Evolutionary conservation across 35 echinoderm and acorn worm genomes (phyloP).

Genomic region (Ophioderma brevispina): DNA sequence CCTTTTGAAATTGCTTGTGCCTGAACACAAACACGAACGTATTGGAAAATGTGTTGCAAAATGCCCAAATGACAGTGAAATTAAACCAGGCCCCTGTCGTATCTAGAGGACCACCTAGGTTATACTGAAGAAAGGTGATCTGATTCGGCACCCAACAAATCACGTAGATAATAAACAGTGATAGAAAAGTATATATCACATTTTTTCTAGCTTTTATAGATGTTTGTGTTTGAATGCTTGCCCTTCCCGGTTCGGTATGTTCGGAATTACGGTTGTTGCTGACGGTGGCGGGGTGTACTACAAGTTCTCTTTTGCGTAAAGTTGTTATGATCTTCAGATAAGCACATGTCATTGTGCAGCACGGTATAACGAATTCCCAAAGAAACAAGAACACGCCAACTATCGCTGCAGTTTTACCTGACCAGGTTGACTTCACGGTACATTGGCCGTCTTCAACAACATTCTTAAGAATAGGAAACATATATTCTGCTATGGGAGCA

Average conservation of each 20-base stretch:
- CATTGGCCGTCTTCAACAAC: constrained; percentile 28
- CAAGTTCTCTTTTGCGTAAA: constrained; percentile 48
- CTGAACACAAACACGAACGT: constrained; percentile 68
- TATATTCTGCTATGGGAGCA: neutral
- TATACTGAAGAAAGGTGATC: constrained; percentile 56
- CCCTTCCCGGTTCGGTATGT: neutral
- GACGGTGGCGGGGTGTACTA: too few species aligned
- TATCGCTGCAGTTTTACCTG: constrained; percentile 19
- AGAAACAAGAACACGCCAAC: constrained; percentile 58
- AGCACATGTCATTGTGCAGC: constrained; percentile 70
- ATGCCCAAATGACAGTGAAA: constrained; percentile 52
- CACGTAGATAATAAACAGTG: constrained; percentile 59
- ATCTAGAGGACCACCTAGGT: constrained; percentile 57
- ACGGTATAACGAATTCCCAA: constrained; percentile 84
- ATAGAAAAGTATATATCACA: constrained; percentile 47
- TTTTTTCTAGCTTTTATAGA: constrained; percentile 16
- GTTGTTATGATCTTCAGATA: constrained; percentile 72
- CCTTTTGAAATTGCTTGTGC: constrained; percentile 66
- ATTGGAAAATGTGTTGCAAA: constrained; percentile 58
- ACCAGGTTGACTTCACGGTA: constrained; percentile 53
- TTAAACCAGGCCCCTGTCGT: constrained; percentile 51
- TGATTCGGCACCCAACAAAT: constrained; percentile 79
- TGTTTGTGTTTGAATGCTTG: neutral
- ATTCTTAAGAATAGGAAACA: constrained; percentile 58
- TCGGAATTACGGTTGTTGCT: neutral